Percentiles rank a stretch among this genome's conserved stretches.
phyloP scores from a whole-genome alignment of 2,113 vertebrate genomes.

The Ascaphus truei region DNA sequence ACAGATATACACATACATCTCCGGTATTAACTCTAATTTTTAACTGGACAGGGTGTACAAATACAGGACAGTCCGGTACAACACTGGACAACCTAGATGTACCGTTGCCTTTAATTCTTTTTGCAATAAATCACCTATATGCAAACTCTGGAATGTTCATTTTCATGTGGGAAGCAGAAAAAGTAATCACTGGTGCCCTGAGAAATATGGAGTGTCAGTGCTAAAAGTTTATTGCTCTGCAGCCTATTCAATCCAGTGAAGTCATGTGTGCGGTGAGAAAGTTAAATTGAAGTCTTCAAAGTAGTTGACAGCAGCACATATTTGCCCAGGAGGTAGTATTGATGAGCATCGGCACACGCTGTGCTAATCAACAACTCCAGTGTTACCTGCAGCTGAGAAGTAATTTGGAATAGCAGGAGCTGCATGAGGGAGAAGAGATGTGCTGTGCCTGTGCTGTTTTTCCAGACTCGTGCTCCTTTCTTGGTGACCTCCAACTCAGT shows the following conservation, averaged over 20 bases:
- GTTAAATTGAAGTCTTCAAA: background rate
- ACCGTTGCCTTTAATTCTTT: too few species aligned
- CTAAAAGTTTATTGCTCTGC: background rate
- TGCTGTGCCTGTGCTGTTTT: too few species aligned
- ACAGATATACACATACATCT: too few species aligned
- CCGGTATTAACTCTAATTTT: too few species aligned
- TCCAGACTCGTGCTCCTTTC: background rate
- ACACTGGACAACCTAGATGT: too few species aligned
- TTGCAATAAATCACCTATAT: too few species aligned
- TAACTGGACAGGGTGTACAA: too few species aligned
- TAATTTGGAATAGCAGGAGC: background rate
- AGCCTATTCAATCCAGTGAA: background rate
- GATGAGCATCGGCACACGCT: background rate
- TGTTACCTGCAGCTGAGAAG: too few species aligned
- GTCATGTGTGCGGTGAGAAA: background rate
- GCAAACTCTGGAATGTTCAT: background rate
- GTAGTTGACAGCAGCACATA: background rate
- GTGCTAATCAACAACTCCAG: slow-evolving; percentile 30
- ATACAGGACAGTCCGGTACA: too few species aligned
- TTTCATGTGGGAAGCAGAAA: too few species aligned
- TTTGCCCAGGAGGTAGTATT: slow-evolving; percentile 4
- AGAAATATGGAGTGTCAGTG: background rate
- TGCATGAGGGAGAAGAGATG: background rate
- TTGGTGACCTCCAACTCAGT: too few species aligned
- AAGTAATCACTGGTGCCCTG: fast-evolving